Conservation (phyloP, 1,140 invertebrate genomes). For the Cherax quadricarinatus region DNA sequence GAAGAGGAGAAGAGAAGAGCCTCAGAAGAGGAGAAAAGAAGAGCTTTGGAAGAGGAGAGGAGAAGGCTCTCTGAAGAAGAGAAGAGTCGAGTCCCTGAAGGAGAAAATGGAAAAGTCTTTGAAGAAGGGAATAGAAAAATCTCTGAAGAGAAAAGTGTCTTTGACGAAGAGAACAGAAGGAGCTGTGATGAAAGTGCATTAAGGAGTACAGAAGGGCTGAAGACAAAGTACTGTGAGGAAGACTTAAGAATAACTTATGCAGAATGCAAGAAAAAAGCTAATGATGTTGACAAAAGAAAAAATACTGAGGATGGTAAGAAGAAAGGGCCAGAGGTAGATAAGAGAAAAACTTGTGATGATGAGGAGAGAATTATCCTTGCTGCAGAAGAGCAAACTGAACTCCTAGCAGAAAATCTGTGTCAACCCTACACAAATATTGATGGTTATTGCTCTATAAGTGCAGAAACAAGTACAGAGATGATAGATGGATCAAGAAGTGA, state of each 20-base stretch:
- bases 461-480: conserved; percentile 12
- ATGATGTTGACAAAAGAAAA: neutral
- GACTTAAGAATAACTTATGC: neutral
- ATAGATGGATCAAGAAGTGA: conserved; percentile 34
- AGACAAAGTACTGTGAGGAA: conserved; percentile 1
- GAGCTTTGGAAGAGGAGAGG: neutral
- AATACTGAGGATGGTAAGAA: neutral
- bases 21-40: neutral
- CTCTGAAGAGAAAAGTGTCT: no score
- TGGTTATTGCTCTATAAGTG: conserved; percentile 17
- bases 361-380: neutral
- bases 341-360: neutral
- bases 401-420: neutral
- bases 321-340: conserved; percentile 1
- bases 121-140: no score
- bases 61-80: neutral
- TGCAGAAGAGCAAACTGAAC: neutral
- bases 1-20: neutral
- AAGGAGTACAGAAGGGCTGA: neutral
- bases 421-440: neutral
- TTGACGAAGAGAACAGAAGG: no score
- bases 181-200: no score
- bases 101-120: no score
- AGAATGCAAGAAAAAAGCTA: neutral
- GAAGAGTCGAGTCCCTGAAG: neutral